These are phyloP conservation scores for Rhinophrynus dorsalis DNA, from an alignment of 2,797 vertebrate genomes.

Conservation along the genomic window DNA sequence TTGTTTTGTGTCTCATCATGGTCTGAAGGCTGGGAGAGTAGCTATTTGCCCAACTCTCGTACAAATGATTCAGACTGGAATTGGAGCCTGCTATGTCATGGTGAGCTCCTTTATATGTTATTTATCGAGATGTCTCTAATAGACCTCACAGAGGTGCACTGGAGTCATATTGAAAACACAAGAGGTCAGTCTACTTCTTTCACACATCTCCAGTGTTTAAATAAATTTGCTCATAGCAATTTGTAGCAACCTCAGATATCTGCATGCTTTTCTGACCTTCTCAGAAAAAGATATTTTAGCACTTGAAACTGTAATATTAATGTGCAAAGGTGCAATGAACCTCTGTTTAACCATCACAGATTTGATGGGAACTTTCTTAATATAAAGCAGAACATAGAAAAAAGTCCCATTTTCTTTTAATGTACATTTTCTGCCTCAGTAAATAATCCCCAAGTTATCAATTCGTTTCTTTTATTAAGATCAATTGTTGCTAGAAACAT, in stretches of 20 bases:
- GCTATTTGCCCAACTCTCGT: too few relatives aligned
- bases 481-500: not conserved
- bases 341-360: not conserved
- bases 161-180: too few relatives aligned
- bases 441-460: not conserved
- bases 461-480: not conserved
- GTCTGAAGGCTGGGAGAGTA: too few relatives aligned
- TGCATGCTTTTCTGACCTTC: constrained; percentile 14
- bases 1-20: too few relatives aligned
- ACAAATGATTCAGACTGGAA: too few relatives aligned
- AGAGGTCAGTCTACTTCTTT: too few relatives aligned
- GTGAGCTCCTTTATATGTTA: too few relatives aligned
- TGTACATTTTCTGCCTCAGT: not conserved
- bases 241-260: not conserved
- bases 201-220: too few relatives aligned
- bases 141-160: too few relatives aligned
- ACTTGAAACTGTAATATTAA: not conserved
- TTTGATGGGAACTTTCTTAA: not conserved
- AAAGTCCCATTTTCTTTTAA: not conserved
- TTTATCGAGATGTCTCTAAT: too few relatives aligned
- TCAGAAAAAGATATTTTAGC: constrained; percentile 3
- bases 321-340: constrained; percentile 6
- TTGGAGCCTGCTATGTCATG: too few relatives aligned
- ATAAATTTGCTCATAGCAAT: not conserved
- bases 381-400: not conserved